phyloP scores from a whole-genome alignment of 2,113 vertebrate species.

The Microcebus lehilahytsara region DNA sequence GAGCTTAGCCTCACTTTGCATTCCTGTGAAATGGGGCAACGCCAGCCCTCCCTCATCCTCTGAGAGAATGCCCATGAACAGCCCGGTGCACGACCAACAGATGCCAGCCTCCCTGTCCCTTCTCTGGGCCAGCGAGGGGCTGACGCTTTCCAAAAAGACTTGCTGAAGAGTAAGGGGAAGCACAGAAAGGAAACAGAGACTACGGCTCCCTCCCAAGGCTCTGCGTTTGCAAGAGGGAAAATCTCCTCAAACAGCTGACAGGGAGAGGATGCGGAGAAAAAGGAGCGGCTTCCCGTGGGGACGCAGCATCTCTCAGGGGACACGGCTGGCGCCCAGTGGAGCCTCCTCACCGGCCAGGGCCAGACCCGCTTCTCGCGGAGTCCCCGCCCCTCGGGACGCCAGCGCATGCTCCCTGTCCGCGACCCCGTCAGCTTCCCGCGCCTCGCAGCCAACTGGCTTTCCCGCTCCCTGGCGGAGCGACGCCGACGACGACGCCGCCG shows the following conservation, averaged over 20 bases:
- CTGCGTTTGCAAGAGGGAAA: neutral
- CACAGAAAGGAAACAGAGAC: neutral
- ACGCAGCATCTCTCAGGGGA: neutral
- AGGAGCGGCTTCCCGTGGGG: neutral
- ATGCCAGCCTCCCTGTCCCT: neutral
- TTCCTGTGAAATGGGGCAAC: neutral
- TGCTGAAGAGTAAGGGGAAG: neutral
- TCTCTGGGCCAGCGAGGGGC: neutral
- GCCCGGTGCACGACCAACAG: neutral
- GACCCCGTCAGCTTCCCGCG: neutral
- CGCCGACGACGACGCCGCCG: accelerated
- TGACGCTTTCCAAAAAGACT: neutral
- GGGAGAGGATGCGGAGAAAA: neutral
- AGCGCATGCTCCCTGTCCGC: neutral
- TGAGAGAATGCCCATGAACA: neutral
- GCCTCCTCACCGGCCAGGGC: accelerated
- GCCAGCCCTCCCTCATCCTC: neutral
- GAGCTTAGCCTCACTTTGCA: neutral
- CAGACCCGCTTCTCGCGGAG: accelerated
- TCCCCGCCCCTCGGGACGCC: neutral
- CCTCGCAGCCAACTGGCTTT: neutral
- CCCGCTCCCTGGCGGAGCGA: neutral
- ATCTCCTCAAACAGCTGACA: neutral
- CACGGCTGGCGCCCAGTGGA: accelerated
- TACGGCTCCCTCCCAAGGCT: neutral